Percentiles rank a stretch among this genome's conserved stretches.
Evolutionary conservation across 2,797 vertebrate species (phyloP).

Genomic region (Chrysocyon brachyurus): DNA sequence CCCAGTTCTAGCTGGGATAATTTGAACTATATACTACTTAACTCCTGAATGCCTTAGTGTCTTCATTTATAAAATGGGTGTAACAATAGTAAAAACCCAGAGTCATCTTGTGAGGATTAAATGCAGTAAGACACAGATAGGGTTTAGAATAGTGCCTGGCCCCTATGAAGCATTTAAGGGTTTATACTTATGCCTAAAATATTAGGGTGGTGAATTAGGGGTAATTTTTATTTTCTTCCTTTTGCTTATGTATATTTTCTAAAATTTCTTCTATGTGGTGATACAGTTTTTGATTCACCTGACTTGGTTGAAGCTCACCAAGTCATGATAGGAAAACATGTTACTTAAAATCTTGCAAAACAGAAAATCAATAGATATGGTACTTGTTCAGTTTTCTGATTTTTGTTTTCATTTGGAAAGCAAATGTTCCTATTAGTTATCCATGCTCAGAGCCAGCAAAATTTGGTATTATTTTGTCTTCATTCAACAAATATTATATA

Average conservation of each 20-base stretch:
- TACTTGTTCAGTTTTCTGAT: background rate
- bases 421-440: background rate
- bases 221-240: constrained; percentile 50
- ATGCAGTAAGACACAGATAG: background rate
- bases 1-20: background rate
- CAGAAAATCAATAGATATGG: background rate
- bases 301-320: background rate
- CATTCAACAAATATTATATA: background rate
- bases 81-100: background rate
- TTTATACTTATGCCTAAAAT: background rate
- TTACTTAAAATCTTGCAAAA: constrained; percentile 44
- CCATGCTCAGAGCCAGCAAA: background rate
- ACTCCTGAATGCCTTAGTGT: background rate
- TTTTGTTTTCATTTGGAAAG: constrained; percentile 29
- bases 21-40: background rate
- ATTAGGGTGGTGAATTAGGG: background rate
- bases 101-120: background rate
- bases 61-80: background rate
- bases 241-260: constrained; percentile 51
- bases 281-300: background rate
- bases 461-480: constrained; percentile 13
- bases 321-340: background rate
- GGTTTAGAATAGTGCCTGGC: background rate
- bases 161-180: background rate
- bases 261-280: background rate